Conservation (phyloP, 2,888 invertebrate species). For the Capitulum mitella region DNA sequence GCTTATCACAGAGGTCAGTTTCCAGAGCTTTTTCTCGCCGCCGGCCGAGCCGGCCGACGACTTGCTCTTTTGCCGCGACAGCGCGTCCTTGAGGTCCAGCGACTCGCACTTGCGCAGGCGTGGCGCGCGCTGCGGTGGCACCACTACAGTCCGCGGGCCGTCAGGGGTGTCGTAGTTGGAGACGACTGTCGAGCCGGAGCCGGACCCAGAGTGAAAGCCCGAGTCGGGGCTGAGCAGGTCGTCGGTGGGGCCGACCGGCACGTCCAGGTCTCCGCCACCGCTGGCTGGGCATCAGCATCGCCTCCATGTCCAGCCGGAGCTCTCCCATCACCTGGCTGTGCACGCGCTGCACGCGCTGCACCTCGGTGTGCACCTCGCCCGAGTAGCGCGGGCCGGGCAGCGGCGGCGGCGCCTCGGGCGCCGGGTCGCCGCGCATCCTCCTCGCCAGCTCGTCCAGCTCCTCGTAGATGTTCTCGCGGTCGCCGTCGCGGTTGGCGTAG, state of each 20-base stretch:
- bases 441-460: conserved; percentile 58
- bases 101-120: conserved; percentile 2
- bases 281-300: conserved; percentile 70
- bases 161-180: conserved; percentile 8
- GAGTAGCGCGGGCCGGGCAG: conserved; percentile 39
- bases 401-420: conserved; percentile 9
- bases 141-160: neutral
- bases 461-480: conserved; percentile 65
- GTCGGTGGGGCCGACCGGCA: conserved; percentile 59
- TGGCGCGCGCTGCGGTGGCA: neutral
- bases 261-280: conserved; percentile 52
- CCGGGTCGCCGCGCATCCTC: neutral
- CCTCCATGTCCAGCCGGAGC: conserved; percentile 77
- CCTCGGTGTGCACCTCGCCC: conserved; percentile 63
- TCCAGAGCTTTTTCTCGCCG: conserved; percentile 4
- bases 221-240: conserved; percentile 69
- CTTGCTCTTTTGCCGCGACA: neutral
- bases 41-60: neutral
- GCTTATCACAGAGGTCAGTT: conserved; percentile 13
- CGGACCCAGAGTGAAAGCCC: conserved; percentile 55
- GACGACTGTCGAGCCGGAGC: neutral
- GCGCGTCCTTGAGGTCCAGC: neutral
- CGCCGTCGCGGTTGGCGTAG: neutral
- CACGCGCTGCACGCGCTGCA: conserved; percentile 70
- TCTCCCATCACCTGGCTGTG: conserved; percentile 77